These are phyloP conservation scores for Pardosa pseudoannulata DNA, from an alignment of 2,888 invertebrate genomes.

Conservation along the genomic window DNA sequence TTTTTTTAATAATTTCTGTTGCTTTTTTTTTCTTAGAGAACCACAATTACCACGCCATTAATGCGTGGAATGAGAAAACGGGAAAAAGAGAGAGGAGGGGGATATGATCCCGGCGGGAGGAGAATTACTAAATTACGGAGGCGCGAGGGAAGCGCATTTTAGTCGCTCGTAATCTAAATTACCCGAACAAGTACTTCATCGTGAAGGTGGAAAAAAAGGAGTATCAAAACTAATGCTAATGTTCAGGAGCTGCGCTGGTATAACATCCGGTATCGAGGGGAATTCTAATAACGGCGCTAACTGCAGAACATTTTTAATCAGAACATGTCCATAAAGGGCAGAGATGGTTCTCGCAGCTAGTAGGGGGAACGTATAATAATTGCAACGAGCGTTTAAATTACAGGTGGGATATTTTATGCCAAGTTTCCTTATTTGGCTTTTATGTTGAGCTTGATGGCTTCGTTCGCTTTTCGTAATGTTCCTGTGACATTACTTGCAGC, in stretches of 20 bases:
- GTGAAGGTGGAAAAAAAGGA: slow-evolving; percentile 59
- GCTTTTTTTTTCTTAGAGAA: slow-evolving; percentile 29
- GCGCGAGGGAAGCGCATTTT: slow-evolving; percentile 47
- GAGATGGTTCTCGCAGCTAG: slow-evolving; percentile 25
- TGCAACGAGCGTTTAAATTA: background rate
- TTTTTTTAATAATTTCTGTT: background rate
- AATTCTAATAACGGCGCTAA: slow-evolving; percentile 70
- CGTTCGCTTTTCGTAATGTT: too few species aligned
- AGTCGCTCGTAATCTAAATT: slow-evolving; percentile 67
- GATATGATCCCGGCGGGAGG: slow-evolving; percentile 32
- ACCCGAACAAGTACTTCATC: slow-evolving; percentile 68
- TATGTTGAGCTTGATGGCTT: too few species aligned
- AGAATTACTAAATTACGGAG: slow-evolving; percentile 61
- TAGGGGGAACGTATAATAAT: slow-evolving; percentile 24
- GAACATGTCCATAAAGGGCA: slow-evolving; percentile 63
- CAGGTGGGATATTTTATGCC: background rate
- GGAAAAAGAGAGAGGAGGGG: slow-evolving; percentile 19
- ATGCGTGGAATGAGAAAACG: slow-evolving; percentile 37
- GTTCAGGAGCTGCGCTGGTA: slow-evolving; percentile 42
- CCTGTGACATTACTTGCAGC: too few species aligned
- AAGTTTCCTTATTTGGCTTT: background rate
- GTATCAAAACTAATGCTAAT: slow-evolving; percentile 63
- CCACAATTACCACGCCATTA: slow-evolving; percentile 49
- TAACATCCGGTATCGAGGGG: slow-evolving; percentile 60
- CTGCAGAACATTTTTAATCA: slow-evolving; percentile 70